Evolutionary conservation across 2,113 vertebrate species (phyloP).

Genomic region (Saccopteryx leptura): DNA sequence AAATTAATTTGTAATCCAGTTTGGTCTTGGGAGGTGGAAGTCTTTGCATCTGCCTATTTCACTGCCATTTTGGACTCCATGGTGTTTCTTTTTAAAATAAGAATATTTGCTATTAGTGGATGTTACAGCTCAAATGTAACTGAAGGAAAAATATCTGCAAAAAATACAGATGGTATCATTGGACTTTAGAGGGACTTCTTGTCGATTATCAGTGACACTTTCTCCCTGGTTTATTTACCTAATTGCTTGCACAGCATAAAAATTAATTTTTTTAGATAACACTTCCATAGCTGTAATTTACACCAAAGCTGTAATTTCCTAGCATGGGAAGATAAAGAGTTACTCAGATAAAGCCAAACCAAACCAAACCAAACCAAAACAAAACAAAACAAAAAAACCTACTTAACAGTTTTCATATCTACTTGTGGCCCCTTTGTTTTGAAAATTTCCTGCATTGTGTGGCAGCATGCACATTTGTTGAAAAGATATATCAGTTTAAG

Average conservation of each 20-base stretch:
- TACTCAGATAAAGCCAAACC: conserved; percentile 69
- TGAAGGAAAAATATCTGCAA: conserved; percentile 25
- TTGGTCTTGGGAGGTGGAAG: too few relatives aligned
- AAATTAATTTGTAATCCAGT: too few relatives aligned
- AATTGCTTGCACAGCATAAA: background rate
- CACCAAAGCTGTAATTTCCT: conserved; percentile 58
- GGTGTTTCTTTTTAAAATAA: conserved; percentile 53
- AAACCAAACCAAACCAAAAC: too few relatives aligned
- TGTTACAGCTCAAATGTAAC: background rate
- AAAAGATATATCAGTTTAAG: conserved; percentile 64
- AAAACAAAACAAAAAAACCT: conserved; percentile 76
- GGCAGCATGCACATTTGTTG: conserved; percentile 69
- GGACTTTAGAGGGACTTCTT: conserved; percentile 62
- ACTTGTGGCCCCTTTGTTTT: conserved; percentile 11
- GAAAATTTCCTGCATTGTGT: conserved; percentile 52
- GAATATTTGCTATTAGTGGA: background rate
- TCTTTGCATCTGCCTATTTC: too few relatives aligned
- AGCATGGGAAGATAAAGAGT: conserved; percentile 72
- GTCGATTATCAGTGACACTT: background rate
- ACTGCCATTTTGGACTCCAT: too few relatives aligned
- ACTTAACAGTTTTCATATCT: conserved; percentile 8
- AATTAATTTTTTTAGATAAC: conserved; percentile 72
- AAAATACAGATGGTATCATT: conserved; percentile 32
- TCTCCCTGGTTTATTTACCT: conserved; percentile 5
- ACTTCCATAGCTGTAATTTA: conserved; percentile 46